These are phyloP conservation scores for Stratiomys singularior DNA, from an alignment of 2,888 invertebrate genomes.

Conservation along the genomic window DNA sequence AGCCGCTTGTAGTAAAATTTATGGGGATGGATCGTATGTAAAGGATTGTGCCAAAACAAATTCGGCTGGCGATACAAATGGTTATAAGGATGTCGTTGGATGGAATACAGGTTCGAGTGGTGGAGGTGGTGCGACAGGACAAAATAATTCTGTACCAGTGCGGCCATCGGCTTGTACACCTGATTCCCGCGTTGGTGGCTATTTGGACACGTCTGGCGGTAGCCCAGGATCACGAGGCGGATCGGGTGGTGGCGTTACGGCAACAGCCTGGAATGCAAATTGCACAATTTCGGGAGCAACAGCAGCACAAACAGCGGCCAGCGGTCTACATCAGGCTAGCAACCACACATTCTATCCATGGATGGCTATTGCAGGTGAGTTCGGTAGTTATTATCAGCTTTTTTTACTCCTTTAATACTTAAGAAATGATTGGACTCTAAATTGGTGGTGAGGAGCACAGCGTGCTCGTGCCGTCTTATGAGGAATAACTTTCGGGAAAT, in stretches of 20 bases:
- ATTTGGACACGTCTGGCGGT: constrained; percentile 79
- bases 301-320: constrained; percentile 81
- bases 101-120: constrained; percentile 65
- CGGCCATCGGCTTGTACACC: constrained; percentile 91
- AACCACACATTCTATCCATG: constrained; percentile 97
- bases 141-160: constrained; percentile 69
- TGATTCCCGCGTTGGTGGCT: constrained; percentile 83
- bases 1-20: constrained; percentile 81
- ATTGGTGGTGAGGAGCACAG: too few species aligned
- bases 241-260: constrained; percentile 69
- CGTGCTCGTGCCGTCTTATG: too few species aligned
- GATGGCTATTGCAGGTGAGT: constrained; percentile 98
- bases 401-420: too few species aligned
- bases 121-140: constrained; percentile 69
- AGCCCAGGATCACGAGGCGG: constrained; percentile 80
- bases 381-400: too few species aligned
- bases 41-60: constrained; percentile 80
- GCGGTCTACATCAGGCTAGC: constrained; percentile 88
- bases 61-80: constrained; percentile 68
- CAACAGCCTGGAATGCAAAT: constrained; percentile 86
- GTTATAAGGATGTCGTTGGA: constrained; percentile 74
- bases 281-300: constrained; percentile 83
- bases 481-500: too few species aligned
- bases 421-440: too few species aligned
- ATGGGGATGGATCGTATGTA: constrained; percentile 65